Conservation (phyloP, 2,888 invertebrate genomes). For the Oasisia sp. region DNA sequence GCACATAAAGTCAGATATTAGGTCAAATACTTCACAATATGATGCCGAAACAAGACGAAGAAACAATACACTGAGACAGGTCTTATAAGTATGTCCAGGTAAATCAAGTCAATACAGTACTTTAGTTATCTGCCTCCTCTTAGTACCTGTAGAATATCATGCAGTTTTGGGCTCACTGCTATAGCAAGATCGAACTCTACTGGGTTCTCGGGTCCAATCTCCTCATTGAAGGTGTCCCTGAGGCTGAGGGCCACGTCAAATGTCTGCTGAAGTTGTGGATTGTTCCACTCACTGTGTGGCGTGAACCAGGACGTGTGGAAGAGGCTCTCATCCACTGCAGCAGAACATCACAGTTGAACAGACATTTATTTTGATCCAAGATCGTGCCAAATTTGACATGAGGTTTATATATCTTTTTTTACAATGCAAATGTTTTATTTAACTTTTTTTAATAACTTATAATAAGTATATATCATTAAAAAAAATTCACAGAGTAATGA, state of each 20-base stretch:
- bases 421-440: too few relatives aligned
- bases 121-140: not conserved
- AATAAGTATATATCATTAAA: too few relatives aligned
- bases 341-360: not conserved
- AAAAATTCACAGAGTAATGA: too few relatives aligned
- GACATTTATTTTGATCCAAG: not conserved
- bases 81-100: not conserved
- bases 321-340: conserved; percentile 45
- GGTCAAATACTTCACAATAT: too few relatives aligned
- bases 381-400: conserved; percentile 8
- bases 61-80: too few relatives aligned
- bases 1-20: too few relatives aligned
- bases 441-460: too few relatives aligned
- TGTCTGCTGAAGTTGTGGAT: conserved; percentile 40
- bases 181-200: conserved; percentile 56
- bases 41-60: too few relatives aligned
- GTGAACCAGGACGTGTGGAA: conserved; percentile 53
- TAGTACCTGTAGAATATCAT: conserved; percentile 50
- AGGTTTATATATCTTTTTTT: not conserved
- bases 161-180: conserved; percentile 47
- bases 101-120: not conserved
- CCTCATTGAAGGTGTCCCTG: conserved; percentile 47
- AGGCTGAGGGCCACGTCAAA: conserved; percentile 52
- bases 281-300: conserved; percentile 49
- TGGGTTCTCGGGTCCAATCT: conserved; percentile 48